Evolutionary conservation across 2,888 invertebrate species (phyloP).

Genomic region (Erebia ligea): DNA sequence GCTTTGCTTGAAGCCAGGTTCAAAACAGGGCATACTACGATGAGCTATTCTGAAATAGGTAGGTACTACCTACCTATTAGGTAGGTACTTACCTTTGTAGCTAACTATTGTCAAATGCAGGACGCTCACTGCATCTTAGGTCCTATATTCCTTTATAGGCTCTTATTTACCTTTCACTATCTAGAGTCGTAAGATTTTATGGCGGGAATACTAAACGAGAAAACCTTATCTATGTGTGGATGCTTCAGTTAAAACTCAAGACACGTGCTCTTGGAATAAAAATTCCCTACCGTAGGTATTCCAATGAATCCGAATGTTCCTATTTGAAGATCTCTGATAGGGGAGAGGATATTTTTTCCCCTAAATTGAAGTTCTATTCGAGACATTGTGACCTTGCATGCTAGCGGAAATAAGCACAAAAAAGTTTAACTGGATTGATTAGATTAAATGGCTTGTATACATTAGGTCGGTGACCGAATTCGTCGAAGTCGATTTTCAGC

Average conservation of each 20-base stretch:
- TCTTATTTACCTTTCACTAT: slow-evolving; percentile 16
- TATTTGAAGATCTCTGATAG: not conserved
- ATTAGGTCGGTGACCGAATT: no score
- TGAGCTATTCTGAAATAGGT: not conserved
- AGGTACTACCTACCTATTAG: no score
- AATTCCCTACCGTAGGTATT: slow-evolving; percentile 10
- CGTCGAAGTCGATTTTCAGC: no score
- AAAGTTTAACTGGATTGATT: no score
- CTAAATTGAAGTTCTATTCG: not conserved
- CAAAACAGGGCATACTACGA: not conserved
- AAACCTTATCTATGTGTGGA: slow-evolving; percentile 13
- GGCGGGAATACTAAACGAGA: not conserved
- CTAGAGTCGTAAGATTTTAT: slow-evolving; percentile 7
- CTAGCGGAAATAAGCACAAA: no score
- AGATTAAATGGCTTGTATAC: no score
- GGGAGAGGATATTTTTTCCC: not conserved
- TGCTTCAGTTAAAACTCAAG: slow-evolving; percentile 2
- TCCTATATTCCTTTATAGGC: not conserved
- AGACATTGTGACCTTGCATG: not conserved
- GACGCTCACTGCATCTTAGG: not conserved
- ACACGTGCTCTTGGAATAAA: slow-evolving; percentile 11
- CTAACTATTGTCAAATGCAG: not conserved
- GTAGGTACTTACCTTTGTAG: not conserved
- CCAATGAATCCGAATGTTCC: slow-evolving; percentile 13
- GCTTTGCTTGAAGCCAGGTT: not conserved